phyloP scores from a whole-genome alignment of 53 echinoderm and acorn worm genomes.

The Arbacia lixula region DNA sequence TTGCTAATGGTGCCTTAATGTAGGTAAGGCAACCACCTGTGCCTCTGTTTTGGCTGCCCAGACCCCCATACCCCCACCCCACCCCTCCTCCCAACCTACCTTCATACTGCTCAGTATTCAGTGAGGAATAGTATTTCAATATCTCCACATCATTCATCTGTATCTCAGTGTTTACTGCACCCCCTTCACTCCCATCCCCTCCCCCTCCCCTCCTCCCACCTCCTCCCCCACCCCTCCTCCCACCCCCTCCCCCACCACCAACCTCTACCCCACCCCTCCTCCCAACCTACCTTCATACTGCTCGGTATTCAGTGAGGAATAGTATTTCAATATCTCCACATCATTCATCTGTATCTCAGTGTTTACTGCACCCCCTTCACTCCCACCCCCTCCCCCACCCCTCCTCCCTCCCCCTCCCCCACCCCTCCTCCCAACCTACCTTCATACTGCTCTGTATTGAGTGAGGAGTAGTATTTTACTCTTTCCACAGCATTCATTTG shows the following conservation, averaged over 20 bases:
- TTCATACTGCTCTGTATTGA: slow-evolving; percentile 73
- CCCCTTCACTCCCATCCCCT: not conserved
- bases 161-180: slow-evolving; percentile 85
- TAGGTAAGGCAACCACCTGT: not conserved
- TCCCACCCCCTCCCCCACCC: not conserved
- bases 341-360: not conserved
- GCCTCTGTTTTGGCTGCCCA: not conserved
- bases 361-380: not conserved
- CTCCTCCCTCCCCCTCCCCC: too few relatives aligned
- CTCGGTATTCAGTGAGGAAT: slow-evolving; percentile 61
- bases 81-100: slow-evolving; percentile 46
- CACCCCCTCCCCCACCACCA: not conserved
- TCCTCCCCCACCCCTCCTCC: not conserved
- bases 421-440: slow-evolving; percentile 46
- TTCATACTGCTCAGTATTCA: slow-evolving; percentile 72
- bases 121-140: slow-evolving; percentile 69
- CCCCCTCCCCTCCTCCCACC: not conserved
- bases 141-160: slow-evolving; percentile 95
- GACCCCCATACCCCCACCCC: too few relatives aligned
- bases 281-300: slow-evolving; percentile 69
- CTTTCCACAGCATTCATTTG: slow-evolving; percentile 96
- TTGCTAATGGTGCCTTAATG: not conserved
- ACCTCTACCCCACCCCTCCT: not conserved
- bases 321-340: not conserved
- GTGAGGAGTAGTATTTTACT: slow-evolving; percentile 69